These are phyloP conservation scores for Mixornis gularis DNA, from an alignment of 2,113 vertebrate genomes.

Conservation along the genomic window DNA sequence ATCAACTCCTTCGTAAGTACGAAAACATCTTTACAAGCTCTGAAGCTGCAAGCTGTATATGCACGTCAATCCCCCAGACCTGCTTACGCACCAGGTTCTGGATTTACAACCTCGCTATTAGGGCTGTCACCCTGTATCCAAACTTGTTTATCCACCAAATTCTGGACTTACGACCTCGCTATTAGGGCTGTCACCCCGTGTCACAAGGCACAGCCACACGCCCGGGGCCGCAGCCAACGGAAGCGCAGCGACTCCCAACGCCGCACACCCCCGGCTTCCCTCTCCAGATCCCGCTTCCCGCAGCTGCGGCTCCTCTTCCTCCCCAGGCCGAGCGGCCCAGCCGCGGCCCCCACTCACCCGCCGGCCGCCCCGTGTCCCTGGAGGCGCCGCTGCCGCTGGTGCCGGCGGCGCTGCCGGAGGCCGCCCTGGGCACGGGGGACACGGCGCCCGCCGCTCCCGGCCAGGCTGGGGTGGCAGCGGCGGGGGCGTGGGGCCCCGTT, in stretches of 20 bases:
- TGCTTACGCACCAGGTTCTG: rapidly evolving
- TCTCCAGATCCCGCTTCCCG: rapidly evolving
- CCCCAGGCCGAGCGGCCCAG: background rate
- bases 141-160: background rate
- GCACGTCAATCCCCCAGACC: background rate
- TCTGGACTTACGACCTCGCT: background rate
- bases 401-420: background rate
- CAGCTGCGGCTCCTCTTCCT: background rate
- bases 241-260: background rate
- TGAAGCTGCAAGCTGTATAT: rapidly evolving
- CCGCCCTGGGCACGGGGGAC: background rate
- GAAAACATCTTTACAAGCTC: background rate
- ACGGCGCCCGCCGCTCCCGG: constrained; percentile 19
- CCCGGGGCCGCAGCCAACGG: background rate
- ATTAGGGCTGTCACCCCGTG: background rate
- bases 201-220: background rate
- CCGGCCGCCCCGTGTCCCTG: constrained; percentile 55
- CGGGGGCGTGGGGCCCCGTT: background rate
- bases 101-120: rapidly evolving
- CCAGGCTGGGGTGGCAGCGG: constrained; percentile 12
- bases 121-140: background rate
- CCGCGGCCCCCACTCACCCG: constrained; percentile 48
- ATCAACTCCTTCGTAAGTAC: rapidly evolving
- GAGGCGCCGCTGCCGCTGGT: background rate
- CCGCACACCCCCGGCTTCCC: background rate